Conservation (phyloP, 2,113 vertebrate species). For the Vanacampus margaritifer region DNA sequence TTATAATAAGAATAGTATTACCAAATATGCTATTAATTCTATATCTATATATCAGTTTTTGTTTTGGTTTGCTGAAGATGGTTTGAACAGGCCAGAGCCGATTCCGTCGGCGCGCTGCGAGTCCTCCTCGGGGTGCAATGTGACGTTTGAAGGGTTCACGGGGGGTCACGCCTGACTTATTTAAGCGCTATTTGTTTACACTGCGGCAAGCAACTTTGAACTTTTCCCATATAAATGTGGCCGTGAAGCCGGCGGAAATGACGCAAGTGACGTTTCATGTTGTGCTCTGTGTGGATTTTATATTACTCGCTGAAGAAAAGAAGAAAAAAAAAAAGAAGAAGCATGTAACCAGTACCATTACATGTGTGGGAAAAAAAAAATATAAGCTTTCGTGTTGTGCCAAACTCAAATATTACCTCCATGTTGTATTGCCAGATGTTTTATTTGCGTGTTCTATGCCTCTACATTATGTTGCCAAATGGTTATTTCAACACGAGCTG, state of each 20-base stretch:
- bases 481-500: conserved; percentile 33
- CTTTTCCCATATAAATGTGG: conserved; percentile 20
- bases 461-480: conserved; percentile 65
- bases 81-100: conserved; percentile 69
- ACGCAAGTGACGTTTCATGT: neutral
- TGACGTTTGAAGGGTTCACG: conserved; percentile 30
- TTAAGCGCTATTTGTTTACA: conserved; percentile 47
- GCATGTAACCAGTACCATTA: conserved; percentile 35
- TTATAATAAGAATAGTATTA: conserved; percentile 74
- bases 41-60: conserved; percentile 62
- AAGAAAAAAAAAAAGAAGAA: conserved; percentile 13
- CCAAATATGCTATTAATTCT: conserved; percentile 71
- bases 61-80: conserved; percentile 64
- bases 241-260: neutral
- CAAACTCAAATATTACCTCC: conserved; percentile 64
- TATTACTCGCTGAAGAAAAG: conserved; percentile 18
- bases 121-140: conserved; percentile 58
- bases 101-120: conserved; percentile 39
- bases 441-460: conserved; percentile 61
- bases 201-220: conserved; percentile 18
- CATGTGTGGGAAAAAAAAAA: neutral
- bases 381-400: conserved; percentile 53
- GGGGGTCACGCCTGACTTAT: conserved; percentile 29
- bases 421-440: conserved; percentile 49
- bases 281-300: conserved; percentile 21